Evolutionary conservation across 2,888 invertebrate species (phyloP), one percentile per base, ranked within the genome.

Genomic region (Perizoma affinitatum): DNA sequence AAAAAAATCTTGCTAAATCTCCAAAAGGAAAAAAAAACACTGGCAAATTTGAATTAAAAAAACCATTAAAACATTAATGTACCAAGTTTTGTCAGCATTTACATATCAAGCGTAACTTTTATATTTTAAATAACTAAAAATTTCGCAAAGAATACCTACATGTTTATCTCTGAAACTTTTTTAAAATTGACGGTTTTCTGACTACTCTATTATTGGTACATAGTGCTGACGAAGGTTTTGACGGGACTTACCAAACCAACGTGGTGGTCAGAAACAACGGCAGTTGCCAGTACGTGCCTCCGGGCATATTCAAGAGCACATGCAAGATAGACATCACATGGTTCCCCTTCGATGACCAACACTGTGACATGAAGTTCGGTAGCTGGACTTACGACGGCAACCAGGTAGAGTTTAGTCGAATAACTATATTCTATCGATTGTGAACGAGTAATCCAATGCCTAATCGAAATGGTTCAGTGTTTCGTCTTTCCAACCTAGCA

Each of bases 261-360:
- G 98, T 99, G 94, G 98, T 99, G 94, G 98, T 99, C 94, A 96
- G 96, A 94, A 96, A 96, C 95, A 98, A 98, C 95, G 99, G 99
- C 94, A 96, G 96, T 95, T 98, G 98, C 94, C 96, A 98, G 94
- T 99, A 98, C 96, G 97, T 99, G 94, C 99, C 99, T 88, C 99
- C 99, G 91, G 99, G 99, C 93, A 99, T 99, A 95, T 98, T 99
- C 96, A 99, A 98, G 96, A 98, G 98, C 96, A 99, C 99, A 94
- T 99, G 99, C 96, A 98, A 98, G 95, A 99, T 99, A 94, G 98
- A 99, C 96, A 99, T 99, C 96, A 98, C 98, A 93, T 99, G 99
- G 99, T 99, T 99, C 95, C 99, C 99, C 93, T 99, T 99, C 95
- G 99, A 99, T 95, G 99, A 99, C 94, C 99, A 99, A 95, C 96